These are phyloP conservation scores for Eucriotettix oculatus DNA, from an alignment of 2,888 invertebrate genomes.

Conservation along the genomic window DNA sequence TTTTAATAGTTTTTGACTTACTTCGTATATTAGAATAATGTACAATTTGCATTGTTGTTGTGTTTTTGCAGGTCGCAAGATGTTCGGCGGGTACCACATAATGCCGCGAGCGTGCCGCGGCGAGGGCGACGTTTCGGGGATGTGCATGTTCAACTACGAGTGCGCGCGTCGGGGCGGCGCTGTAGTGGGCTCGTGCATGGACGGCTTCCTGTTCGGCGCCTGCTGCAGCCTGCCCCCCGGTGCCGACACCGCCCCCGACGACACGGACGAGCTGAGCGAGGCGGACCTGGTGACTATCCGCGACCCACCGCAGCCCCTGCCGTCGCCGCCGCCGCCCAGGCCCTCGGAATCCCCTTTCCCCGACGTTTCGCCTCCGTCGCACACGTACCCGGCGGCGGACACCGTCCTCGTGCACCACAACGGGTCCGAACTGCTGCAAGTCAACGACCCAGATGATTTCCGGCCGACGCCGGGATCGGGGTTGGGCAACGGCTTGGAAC, in stretches of 20 bases:
- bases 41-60: too few relatives aligned
- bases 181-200: constrained; percentile 81
- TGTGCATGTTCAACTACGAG: constrained; percentile 90
- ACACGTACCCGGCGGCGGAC: constrained; percentile 30
- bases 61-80: constrained; percentile 37
- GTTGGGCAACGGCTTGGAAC: background rate
- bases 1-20: too few relatives aligned
- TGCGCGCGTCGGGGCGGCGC: constrained; percentile 63
- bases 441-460: constrained; percentile 26
- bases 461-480: constrained; percentile 4
- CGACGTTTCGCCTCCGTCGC: background rate
- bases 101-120: constrained; percentile 54
- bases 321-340: background rate
- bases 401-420: constrained; percentile 41
- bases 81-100: constrained; percentile 76
- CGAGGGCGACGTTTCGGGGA: constrained; percentile 50
- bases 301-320: background rate
- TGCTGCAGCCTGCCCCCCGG: constrained; percentile 58
- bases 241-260: background rate
- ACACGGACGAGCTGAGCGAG: constrained; percentile 4
- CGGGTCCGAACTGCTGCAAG: constrained; percentile 36
- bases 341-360: background rate
- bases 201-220: constrained; percentile 81
- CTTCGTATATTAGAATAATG: too few relatives aligned
- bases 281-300: background rate